These are phyloP conservation scores for Heterodera filipjevi DNA, from an alignment of 2,888 invertebrate species.

Conservation along the genomic window DNA sequence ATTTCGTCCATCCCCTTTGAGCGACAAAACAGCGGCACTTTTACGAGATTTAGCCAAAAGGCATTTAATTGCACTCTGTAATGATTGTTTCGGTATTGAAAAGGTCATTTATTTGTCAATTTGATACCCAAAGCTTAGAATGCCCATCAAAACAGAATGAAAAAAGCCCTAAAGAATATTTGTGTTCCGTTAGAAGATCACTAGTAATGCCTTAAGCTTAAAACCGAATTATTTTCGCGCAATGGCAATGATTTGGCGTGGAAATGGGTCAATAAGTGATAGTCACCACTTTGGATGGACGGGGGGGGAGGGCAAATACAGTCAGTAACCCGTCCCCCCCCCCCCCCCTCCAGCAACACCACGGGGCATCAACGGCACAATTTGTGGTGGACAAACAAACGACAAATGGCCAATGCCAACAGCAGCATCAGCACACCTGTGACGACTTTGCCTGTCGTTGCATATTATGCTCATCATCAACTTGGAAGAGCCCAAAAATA, in stretches of 20 bases:
- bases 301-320: background rate
- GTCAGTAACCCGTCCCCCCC: background rate
- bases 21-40: background rate
- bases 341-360: background rate
- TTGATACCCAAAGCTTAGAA: background rate
- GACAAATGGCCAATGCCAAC: background rate
- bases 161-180: no score
- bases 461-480: conserved; percentile 5
- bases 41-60: background rate
- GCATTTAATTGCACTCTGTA: conserved; percentile 4
- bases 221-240: background rate
- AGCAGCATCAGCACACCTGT: background rate
- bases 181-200: no score
- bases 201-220: background rate
- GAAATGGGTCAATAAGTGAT: background rate
- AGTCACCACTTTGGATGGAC: background rate
- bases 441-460: background rate
- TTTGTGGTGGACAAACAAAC: background rate
- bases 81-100: background rate
- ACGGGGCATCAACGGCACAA: background rate
- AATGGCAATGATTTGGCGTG: background rate
- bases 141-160: background rate
- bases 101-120: background rate
- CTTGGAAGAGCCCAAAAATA: background rate
- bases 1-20: conserved; percentile 1